Evolutionary conservation across 2,113 vertebrate genomes (phyloP).

Genomic region (Dinomys branickii): DNA sequence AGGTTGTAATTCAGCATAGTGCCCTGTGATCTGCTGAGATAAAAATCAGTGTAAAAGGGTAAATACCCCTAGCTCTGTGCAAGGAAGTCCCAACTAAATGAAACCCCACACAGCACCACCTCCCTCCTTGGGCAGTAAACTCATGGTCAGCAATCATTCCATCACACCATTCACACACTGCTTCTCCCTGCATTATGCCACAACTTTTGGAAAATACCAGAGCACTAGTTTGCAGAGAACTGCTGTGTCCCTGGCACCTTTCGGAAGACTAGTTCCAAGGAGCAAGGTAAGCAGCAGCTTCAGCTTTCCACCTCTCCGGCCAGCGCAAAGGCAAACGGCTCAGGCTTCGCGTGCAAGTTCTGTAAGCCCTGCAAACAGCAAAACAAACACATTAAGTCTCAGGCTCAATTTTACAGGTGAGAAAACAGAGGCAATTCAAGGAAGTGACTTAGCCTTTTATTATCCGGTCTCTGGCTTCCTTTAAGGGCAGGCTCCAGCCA

Average conservation of each 20-base stretch:
- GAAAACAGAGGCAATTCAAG: not conserved
- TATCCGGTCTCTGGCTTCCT: not conserved
- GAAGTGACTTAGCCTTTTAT: not conserved
- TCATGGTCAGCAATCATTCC: conserved; percentile 39
- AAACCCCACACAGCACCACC: not conserved
- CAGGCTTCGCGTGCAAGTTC: not conserved
- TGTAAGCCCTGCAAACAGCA: not conserved
- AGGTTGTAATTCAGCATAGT: conserved; percentile 38
- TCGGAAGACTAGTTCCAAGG: not conserved
- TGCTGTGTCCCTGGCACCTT: not conserved
- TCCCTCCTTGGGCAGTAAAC: conserved; percentile 40
- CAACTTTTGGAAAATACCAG: conserved; percentile 30
- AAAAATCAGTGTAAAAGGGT: conserved; percentile 10
- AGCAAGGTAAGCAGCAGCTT: not conserved
- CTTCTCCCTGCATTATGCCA: conserved; percentile 48
- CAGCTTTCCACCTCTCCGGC: not conserved
- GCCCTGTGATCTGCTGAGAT: conserved; percentile 35
- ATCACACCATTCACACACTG: conserved; percentile 37
- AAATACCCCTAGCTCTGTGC: conserved; percentile 38
- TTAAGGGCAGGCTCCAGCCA: not conserved
- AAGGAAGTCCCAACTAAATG: not conserved
- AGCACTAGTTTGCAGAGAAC: not conserved
- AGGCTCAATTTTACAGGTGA: not conserved
- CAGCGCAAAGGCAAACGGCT: not conserved
- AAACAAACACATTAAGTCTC: not conserved